A percentile compares a stretch with the other conserved stretches of the same genome.
Conservation (phyloP, 1,140 invertebrate species). For the Bombus terrestris region DNA sequence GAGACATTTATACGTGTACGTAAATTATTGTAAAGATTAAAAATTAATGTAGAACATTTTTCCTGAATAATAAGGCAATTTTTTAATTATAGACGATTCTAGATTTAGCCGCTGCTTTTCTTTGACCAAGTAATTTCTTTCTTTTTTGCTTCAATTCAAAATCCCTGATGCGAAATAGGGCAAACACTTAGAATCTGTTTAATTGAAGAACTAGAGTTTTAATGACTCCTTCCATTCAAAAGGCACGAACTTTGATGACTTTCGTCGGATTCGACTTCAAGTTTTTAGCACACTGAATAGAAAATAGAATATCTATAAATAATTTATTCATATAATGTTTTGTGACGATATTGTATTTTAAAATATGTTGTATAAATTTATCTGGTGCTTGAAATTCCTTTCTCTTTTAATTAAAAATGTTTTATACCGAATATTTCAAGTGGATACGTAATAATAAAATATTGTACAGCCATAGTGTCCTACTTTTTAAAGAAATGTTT, state of each 20-base stretch:
- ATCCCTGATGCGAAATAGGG: not conserved
- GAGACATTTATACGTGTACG: too few relatives aligned
- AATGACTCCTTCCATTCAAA: not conserved
- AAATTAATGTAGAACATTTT: not conserved
- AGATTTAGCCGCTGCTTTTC: not conserved
- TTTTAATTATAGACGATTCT: not conserved
- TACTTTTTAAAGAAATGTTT: not conserved
- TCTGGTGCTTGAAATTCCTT: too few relatives aligned
- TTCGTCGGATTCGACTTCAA: not conserved
- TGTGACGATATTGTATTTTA: too few relatives aligned
- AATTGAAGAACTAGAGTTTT: slow-evolving; percentile 18
- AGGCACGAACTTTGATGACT: not conserved
- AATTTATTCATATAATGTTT: not conserved
- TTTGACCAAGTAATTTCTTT: not conserved
- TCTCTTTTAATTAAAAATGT: too few relatives aligned
- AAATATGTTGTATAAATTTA: too few relatives aligned
- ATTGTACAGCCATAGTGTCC: too few relatives aligned
- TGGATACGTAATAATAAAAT: too few relatives aligned
- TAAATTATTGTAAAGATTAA: too few relatives aligned
- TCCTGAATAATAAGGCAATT: not conserved
- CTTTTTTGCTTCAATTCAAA: not conserved
- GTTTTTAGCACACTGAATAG: not conserved
- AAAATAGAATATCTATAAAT: not conserved
- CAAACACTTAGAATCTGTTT: not conserved
- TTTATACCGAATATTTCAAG: too few relatives aligned